Evolutionary conservation across 2,888 invertebrate genomes (phyloP).

Genomic region (Hypomecis punctinalis): DNA sequence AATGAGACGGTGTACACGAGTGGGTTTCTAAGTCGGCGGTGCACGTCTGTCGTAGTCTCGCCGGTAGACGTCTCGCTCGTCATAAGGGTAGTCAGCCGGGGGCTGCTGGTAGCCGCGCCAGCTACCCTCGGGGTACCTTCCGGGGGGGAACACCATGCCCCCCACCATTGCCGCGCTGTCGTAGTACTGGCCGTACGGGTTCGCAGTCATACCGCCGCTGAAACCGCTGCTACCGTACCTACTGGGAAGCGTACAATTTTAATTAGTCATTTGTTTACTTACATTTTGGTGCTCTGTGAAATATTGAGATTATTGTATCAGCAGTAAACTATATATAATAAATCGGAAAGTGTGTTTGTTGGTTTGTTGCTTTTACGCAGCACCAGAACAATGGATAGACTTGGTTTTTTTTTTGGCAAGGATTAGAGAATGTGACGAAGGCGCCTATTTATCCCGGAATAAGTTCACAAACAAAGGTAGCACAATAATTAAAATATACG

Average conservation of each 20-base stretch:
- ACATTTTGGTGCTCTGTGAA: no score
- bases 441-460: no score
- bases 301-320: no score
- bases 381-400: no score
- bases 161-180: slow-evolving; percentile 74
- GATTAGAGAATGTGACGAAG: no score
- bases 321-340: no score
- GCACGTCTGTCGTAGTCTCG: slow-evolving; percentile 88
- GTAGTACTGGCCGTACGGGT: slow-evolving; percentile 74
- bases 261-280: not conserved
- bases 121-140: slow-evolving; percentile 73
- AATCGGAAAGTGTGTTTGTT: no score
- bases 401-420: no score
- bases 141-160: slow-evolving; percentile 82
- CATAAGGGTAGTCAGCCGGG: slow-evolving; percentile 82
- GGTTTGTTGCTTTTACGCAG: no score
- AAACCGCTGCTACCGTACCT: slow-evolving; percentile 77
- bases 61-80: slow-evolving; percentile 85
- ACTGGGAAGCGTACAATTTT: slow-evolving; percentile 37
- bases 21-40: slow-evolving; percentile 78
- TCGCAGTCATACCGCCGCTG: slow-evolving; percentile 74
- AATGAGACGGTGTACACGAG: no score
- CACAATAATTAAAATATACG: no score
- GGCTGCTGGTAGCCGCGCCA: slow-evolving; percentile 79
- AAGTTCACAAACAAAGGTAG: no score